Evolutionary conservation across 2,888 invertebrate species (phyloP).

Genomic region (Pristionchus maxplancki): DNA sequence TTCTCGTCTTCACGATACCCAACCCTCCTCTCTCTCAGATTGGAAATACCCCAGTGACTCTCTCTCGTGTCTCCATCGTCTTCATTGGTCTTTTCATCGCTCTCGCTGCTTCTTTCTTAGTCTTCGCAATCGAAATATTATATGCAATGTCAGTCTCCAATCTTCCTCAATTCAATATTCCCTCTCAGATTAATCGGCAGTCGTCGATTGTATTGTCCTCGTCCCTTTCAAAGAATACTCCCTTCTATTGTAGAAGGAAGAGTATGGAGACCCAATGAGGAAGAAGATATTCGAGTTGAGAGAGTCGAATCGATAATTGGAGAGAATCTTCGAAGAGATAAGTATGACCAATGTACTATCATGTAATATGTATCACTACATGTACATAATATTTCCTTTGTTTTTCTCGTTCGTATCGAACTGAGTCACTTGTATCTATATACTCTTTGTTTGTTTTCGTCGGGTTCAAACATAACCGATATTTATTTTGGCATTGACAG

Average conservation of each 20-base stretch:
- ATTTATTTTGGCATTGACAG: background rate
- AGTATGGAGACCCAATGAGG: background rate
- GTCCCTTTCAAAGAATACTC: background rate
- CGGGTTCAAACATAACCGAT: constrained; percentile 15
- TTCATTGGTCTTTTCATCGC: background rate
- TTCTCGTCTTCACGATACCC: background rate
- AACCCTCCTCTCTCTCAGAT: background rate
- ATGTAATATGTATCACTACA: background rate
- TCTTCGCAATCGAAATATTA: background rate
- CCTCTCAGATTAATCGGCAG: background rate
- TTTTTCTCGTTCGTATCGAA: background rate
- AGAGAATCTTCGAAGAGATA: background rate
- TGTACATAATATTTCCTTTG: background rate
- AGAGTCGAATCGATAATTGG: background rate
- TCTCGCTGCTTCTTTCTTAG: background rate
- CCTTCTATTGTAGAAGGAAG: background rate
- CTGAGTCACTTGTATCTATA: background rate
- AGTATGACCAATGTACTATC: constrained; percentile 22
- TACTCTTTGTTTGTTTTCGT: background rate
- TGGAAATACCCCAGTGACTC: constrained; percentile 23
- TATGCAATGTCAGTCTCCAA: background rate
- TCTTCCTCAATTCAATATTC: background rate
- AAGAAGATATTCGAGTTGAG: background rate
- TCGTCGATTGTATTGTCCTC: background rate
- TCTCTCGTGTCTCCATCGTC: constrained; percentile 40